A percentile compares a stretch with the other conserved stretches of the same genome.
These are phyloP conservation scores for Neuroterus valhalla DNA, from an alignment of 1,140 invertebrate genomes.

Conservation along the genomic window DNA sequence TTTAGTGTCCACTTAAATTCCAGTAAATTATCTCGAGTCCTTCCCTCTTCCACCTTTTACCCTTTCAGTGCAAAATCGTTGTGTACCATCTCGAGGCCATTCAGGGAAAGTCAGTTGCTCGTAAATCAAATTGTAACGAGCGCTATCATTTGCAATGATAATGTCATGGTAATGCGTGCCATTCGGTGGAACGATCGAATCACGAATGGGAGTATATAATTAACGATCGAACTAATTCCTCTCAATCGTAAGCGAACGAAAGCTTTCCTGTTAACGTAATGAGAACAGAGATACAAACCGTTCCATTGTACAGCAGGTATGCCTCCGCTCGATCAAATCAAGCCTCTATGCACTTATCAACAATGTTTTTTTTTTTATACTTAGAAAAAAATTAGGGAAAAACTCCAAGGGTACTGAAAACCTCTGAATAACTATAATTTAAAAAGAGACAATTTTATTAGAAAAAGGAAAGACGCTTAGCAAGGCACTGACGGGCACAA, in stretches of 20 bases:
- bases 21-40: conserved; percentile 1
- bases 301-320: no score
- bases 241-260: background rate
- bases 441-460: no score
- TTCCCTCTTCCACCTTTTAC: conserved; percentile 18
- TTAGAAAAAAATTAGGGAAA: no score
- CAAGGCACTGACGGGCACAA: no score
- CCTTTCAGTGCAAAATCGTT: conserved; percentile 24
- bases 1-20: conserved; percentile 9
- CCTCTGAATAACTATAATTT: no score
- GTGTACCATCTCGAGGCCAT: conserved; percentile 41
- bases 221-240: conserved; percentile 42
- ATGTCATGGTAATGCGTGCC: conserved; percentile 58
- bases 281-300: no score
- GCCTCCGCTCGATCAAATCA: no score
- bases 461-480: no score
- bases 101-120: conserved; percentile 56
- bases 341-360: no score
- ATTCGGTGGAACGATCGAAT: conserved; percentile 50
- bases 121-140: conserved; percentile 57
- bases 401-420: no score
- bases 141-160: conserved; percentile 62
- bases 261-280: background rate
- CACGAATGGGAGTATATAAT: conserved; percentile 52
- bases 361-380: no score